Conservation (phyloP, 2,888 invertebrate genomes). For the Drosophila ezoana region DNA sequence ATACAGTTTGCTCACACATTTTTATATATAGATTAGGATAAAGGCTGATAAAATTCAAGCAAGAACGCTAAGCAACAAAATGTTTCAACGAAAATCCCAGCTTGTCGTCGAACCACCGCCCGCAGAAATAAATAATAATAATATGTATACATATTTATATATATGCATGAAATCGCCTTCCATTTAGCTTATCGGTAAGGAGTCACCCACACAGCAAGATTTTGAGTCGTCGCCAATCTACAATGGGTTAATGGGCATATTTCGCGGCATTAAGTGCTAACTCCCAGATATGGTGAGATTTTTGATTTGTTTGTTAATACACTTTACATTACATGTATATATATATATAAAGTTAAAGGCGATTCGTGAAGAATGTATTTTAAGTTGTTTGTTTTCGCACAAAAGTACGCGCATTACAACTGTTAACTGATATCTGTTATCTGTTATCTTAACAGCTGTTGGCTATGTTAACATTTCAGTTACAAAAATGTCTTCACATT, state of each 20-base stretch:
- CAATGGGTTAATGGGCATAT: constrained; percentile 10
- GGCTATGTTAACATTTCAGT: neutral
- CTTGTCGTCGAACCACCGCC: constrained; percentile 27
- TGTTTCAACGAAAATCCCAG: constrained; percentile 25
- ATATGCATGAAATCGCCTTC: constrained; percentile 8
- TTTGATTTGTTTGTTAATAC: neutral
- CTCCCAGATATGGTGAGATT: neutral
- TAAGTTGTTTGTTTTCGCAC: neutral
- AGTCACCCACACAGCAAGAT: constrained; percentile 15
- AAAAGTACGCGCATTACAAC: neutral
- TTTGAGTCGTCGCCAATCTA: neutral
- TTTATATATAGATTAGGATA: constrained; percentile 51
- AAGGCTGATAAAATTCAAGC: constrained; percentile 39
- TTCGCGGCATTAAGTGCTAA: neutral
- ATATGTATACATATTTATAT: neutral
- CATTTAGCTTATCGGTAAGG: constrained; percentile 18
- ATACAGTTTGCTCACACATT: neutral
- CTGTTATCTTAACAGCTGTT: constrained; percentile 8
- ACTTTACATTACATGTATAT: neutral
- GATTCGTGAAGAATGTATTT: neutral
- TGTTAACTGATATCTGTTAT: neutral
- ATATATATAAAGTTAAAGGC: no score
- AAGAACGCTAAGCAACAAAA: constrained; percentile 21
- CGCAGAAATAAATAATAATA: constrained; percentile 36
- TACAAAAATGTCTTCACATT: neutral